Evolutionary conservation across 2,797 vertebrate species (phyloP), one percentile per base, ranked within the genome.

Genomic region (Rhabdophis nuchalis): DNA sequence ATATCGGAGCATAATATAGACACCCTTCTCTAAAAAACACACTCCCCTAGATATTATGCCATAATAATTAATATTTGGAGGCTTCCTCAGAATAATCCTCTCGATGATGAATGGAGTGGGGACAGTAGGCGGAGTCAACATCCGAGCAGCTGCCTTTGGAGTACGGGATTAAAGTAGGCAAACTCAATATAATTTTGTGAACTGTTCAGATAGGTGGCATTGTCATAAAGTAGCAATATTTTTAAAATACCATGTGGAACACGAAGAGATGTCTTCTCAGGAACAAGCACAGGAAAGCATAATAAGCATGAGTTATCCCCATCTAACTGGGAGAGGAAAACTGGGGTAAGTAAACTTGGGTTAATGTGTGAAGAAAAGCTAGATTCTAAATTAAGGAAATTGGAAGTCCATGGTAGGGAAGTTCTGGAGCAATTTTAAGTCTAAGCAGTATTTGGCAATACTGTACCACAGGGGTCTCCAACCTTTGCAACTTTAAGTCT

Each of bases 161-260:
- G 90, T 72, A 60, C 57, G 88, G 90, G 85, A 95, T 92, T 93
- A 95, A 95, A 93, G 93, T 92, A 91, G 93, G 94, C 93, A 93
- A 94, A 95, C 54, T 95, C 96, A 94, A 96, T 91, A 88, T 92
- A 91, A 93, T 86, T 87, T 82, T 61, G n/a, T 25, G 25, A 60
- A 60, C 4, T 18, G 61, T 54, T 89, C 10, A 58, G 50, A 41
- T 54, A 41, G 72, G 25, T 41, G 50, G 41, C 5, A 18, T 27
- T n/a, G 0, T 54, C 20, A 57, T 8, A 18, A 36, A 87, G 72
- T 82, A 82, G 72, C 72, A 46, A 46, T 82, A 46, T 82, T 41
- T 32, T 64, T 86, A 1, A 9, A 57, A 3, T 36, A 2, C 23
- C 23, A 54, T 8, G 8, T 10, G 29, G 41, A 25, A 82, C 0